phyloP scores from a whole-genome alignment of 2,797 vertebrate species.

The Nothura maculosa region DNA sequence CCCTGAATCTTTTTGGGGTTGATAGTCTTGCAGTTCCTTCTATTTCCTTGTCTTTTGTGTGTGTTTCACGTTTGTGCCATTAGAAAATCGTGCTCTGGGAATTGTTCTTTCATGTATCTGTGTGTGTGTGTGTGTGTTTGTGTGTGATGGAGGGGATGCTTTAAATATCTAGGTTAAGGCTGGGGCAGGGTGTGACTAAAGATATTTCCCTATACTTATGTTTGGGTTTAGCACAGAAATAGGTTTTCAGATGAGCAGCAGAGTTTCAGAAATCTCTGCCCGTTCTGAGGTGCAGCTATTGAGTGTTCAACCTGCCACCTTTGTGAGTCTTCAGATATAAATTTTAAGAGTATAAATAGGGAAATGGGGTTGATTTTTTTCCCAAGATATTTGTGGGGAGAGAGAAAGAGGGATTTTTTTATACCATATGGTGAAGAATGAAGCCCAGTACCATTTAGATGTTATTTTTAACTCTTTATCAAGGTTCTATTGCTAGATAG shows the following conservation, averaged over 20 bases:
- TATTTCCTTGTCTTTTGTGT: not conserved
- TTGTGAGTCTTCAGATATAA: not conserved
- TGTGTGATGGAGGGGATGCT: not conserved
- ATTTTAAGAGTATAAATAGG: not conserved
- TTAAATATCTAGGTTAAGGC: not conserved
- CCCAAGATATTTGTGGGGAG: not conserved
- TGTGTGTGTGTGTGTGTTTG: not conserved
- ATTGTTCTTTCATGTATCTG: not conserved
- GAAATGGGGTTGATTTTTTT: not conserved
- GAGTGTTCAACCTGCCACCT: not conserved
- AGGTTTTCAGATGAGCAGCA: not conserved
- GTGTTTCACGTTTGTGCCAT: not conserved
- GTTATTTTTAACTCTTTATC: not conserved
- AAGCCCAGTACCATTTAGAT: not conserved
- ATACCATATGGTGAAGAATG: not conserved
- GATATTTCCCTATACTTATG: not conserved
- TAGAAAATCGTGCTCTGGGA: not conserved
- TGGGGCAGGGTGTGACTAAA: not conserved
- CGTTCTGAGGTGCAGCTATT: not conserved
- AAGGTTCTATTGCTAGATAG: not conserved
- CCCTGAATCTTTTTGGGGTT: not conserved
- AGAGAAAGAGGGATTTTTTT: too few species aligned
- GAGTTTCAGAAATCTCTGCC: not conserved
- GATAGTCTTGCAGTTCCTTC: not conserved
- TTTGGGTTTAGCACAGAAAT: not conserved